phyloP scores from a whole-genome alignment of 2,888 invertebrate genomes.

The Prenolepis imparis region DNA sequence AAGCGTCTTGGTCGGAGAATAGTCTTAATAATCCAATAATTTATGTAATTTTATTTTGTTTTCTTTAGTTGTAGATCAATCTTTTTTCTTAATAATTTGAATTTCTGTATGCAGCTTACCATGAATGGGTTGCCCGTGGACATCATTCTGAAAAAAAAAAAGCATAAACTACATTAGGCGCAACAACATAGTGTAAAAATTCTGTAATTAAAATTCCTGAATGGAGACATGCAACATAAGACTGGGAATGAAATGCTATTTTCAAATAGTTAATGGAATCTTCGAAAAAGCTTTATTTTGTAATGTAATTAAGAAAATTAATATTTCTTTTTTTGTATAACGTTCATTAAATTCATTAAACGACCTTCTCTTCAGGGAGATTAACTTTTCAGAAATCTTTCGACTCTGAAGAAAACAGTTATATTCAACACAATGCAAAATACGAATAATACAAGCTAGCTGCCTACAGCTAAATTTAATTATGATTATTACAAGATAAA shows the following conservation, averaged over 20 bases:
- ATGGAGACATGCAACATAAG: slow-evolving; percentile 63
- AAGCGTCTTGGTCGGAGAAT: slow-evolving; percentile 45
- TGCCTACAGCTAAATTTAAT: slow-evolving; percentile 62
- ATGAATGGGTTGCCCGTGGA: slow-evolving; percentile 69
- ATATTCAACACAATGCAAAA: slow-evolving; percentile 63
- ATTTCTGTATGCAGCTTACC: slow-evolving; percentile 59
- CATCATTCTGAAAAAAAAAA: slow-evolving; percentile 49
- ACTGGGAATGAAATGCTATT: slow-evolving; percentile 62
- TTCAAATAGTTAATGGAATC: slow-evolving; percentile 64
- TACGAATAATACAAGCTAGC: slow-evolving; percentile 64
- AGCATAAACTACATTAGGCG: slow-evolving; percentile 52
- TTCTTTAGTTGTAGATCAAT: neutral
- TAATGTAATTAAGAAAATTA: neutral
- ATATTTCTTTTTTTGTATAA: neutral
- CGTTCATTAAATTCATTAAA: neutral
- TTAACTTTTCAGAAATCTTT: slow-evolving; percentile 68
- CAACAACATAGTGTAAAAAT: slow-evolving; percentile 57
- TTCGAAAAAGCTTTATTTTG: slow-evolving; percentile 65
- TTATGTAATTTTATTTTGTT: slow-evolving; percentile 10
- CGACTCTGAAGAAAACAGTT: slow-evolving; percentile 67
- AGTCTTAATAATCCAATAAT: neutral
- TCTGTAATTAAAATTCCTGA: slow-evolving; percentile 67
- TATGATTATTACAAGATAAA: slow-evolving; percentile 73
- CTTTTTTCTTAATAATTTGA: neutral
- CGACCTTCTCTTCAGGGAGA: neutral